A percentile compares a stretch with the other conserved stretches of the same genome.
These are phyloP conservation scores for Trachelus iudaicus DNA, from an alignment of 2,888 invertebrate species.

Conservation along the genomic window DNA sequence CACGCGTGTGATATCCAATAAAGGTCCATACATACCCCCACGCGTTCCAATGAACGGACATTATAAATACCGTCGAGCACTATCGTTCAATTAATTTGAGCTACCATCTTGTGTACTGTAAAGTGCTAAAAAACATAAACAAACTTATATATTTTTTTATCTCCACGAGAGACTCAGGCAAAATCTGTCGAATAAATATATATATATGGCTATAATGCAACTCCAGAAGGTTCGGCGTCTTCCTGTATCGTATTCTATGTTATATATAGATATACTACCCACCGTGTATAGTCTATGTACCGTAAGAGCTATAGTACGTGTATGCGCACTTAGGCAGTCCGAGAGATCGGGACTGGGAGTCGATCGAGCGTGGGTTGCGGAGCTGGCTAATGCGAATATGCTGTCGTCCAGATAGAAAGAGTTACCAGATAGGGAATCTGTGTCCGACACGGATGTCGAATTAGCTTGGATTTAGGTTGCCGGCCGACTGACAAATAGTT, in stretches of 20 bases:
- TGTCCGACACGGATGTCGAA: slow-evolving; percentile 67
- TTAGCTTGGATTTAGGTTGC: slow-evolving; percentile 66
- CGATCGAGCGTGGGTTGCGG: slow-evolving; percentile 65
- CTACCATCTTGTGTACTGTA: slow-evolving; percentile 25
- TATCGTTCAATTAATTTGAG: slow-evolving; percentile 56
- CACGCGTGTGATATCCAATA: not conserved
- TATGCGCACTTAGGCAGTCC: not conserved
- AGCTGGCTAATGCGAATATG: slow-evolving; percentile 65
- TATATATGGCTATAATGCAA: not conserved
- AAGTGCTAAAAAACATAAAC: not conserved
- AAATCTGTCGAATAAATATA: not conserved
- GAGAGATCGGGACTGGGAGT: slow-evolving; percentile 42
- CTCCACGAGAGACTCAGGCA: not conserved
- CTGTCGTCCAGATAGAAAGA: slow-evolving; percentile 66
- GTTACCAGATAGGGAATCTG: slow-evolving; percentile 66
- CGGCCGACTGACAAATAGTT: slow-evolving; percentile 66
- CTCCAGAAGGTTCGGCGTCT: not conserved
- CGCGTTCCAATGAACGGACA: slow-evolving; percentile 16
- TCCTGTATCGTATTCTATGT: not conserved
- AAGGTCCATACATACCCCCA: not conserved
- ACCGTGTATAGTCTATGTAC: not conserved
- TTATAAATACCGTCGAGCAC: slow-evolving; percentile 43
- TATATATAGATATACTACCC: not conserved
- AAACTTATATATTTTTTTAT: not conserved
- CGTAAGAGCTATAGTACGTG: not conserved